A percentile compares a stretch with the other conserved stretches of the same genome.
Evolutionary conservation across 2,797 vertebrate genomes (phyloP).

Genomic region (Sparidentex hasta): DNA sequence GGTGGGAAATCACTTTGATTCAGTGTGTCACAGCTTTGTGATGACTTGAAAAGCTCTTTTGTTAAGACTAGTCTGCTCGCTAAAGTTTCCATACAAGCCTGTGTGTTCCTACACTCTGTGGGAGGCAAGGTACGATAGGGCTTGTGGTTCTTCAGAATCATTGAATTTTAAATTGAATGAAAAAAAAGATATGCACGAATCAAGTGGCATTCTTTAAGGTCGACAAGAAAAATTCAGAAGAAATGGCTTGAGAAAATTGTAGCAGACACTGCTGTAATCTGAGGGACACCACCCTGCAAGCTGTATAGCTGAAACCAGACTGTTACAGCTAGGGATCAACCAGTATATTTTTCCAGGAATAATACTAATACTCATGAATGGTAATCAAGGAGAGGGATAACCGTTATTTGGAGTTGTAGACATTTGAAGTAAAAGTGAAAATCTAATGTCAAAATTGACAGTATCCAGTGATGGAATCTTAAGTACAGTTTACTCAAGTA

Average conservation of each 20-base stretch:
- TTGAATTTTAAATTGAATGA: conserved; percentile 33
- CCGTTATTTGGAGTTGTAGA: too few relatives aligned
- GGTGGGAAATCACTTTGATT: conserved; percentile 73
- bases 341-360: too few relatives aligned
- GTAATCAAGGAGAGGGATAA: too few relatives aligned
- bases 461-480: too few relatives aligned
- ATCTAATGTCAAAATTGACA: too few relatives aligned
- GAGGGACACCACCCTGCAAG: conserved; percentile 23
- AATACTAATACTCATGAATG: too few relatives aligned
- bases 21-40: conserved; percentile 43
- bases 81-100: conserved; percentile 57
- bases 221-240: not conserved
- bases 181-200: conserved; percentile 26
- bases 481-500: too few relatives aligned
- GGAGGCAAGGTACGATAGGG: conserved; percentile 42
- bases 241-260: conserved; percentile 12
- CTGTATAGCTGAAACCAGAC: conserved; percentile 26
- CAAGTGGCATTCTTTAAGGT: conserved; percentile 27
- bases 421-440: too few relatives aligned
- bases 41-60: conserved; percentile 59
- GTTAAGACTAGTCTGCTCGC: conserved; percentile 56
- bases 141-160: conserved; percentile 40
- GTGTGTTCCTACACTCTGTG: conserved; percentile 42
- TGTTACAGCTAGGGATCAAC: not conserved
- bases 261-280: conserved; percentile 24